phyloP scores from a whole-genome alignment of 2,888 invertebrate species.

The Crossocerus cetratus region DNA sequence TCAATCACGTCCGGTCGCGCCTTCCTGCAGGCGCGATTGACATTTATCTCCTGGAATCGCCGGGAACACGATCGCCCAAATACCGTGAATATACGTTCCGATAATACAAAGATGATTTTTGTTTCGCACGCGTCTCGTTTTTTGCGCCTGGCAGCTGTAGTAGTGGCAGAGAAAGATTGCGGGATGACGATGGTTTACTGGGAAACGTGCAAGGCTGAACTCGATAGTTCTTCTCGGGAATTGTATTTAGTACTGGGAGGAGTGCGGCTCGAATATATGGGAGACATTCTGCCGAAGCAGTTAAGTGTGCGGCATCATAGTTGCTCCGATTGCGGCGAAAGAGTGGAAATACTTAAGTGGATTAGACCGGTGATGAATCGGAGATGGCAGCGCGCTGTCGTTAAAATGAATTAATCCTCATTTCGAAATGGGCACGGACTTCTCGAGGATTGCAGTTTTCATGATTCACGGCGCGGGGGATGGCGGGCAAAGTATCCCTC shows the following conservation, averaged over 20 bases:
- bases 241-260: too few species aligned
- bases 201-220: too few species aligned
- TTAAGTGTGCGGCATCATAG: neutral
- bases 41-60: slow-evolving; percentile 36
- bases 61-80: slow-evolving; percentile 23
- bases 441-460: slow-evolving; percentile 24
- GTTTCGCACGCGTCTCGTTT: slow-evolving; percentile 1
- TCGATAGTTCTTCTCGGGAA: too few species aligned
- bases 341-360: slow-evolving; percentile 1
- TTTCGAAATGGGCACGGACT: slow-evolving; percentile 33
- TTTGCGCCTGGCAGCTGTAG: neutral
- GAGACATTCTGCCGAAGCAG: neutral
- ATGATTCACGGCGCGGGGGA: neutral
- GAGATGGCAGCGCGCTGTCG: neutral
- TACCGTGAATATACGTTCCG: slow-evolving; percentile 42
- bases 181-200: too few species aligned
- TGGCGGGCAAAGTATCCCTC: neutral
- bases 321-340: neutral
- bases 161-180: neutral
- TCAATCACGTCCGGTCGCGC: slow-evolving; percentile 39
- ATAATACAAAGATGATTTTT: slow-evolving; percentile 23
- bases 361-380: neutral
- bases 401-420: neutral
- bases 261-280: neutral
- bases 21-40: slow-evolving; percentile 7